Evolutionary conservation across 2,797 vertebrate species (phyloP).

Genomic region (Lacerta bilineata): DNA sequence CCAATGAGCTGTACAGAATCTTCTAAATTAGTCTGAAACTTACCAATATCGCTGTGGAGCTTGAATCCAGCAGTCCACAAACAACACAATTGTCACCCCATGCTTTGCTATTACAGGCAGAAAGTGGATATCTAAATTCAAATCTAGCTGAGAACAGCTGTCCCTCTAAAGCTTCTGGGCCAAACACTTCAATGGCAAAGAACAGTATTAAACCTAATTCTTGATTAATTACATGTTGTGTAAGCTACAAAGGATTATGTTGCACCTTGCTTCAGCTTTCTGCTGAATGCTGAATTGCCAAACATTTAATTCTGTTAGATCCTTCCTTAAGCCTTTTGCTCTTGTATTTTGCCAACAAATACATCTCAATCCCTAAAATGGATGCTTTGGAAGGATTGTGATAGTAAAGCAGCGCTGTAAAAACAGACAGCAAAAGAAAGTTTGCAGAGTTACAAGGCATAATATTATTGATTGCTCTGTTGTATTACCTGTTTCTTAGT

Average conservation of each 20-base stretch:
- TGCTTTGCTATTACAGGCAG: not conserved
- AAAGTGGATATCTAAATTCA: not conserved
- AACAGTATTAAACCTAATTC: not conserved
- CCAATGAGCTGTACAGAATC: not conserved
- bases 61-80: not conserved
- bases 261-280: not conserved
- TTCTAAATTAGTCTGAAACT: not conserved
- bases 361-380: slow-evolving; percentile 37
- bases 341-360: slow-evolving; percentile 23
- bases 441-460: not conserved
- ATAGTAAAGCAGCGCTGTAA: slow-evolving; percentile 34
- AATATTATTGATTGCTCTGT: slow-evolving; percentile 47
- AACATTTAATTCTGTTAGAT: slow-evolving; percentile 29
- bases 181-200: not conserved
- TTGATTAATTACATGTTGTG: slow-evolving; percentile 18
- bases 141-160: not conserved
- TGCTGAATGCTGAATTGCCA: not conserved
- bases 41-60: not conserved
- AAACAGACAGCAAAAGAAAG: slow-evolving; percentile 30
- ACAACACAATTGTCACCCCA: not conserved
- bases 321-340: slow-evolving; percentile 4
- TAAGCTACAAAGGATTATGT: slow-evolving; percentile 14
- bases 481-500: slow-evolving; percentile 29
- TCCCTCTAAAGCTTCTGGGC: not conserved
- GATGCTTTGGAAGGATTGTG: slow-evolving; percentile 17